Base-by-base conservation (phyloP, 2,797 vertebrate species). In the Numenius phaeopus region DNA sequence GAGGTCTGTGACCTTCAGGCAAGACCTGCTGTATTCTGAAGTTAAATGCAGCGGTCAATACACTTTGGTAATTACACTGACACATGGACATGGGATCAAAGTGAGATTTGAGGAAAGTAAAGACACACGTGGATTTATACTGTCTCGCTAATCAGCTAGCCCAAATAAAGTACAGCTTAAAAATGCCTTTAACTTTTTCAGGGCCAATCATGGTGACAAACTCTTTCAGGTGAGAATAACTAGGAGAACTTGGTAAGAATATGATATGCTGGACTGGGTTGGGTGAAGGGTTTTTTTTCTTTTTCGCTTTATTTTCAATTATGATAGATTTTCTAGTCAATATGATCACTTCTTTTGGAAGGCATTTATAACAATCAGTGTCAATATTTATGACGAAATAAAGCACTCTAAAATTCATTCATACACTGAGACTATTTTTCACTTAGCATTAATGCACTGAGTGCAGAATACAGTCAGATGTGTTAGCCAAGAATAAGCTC, bases 381-480 rank as follows among this genome's bases (percentile, higher is more conserved):
- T 94, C 88, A 93, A 94, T 89, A 89, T 90, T 82, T 82, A 95
- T 89, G 64, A 92, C 10, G 15, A 90, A 96, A 93, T 94, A 92
- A 90, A 93, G 59, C 44, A 83, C 54, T 90, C 72, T 79, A 47
- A 83, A 89, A 79, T 61, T 70, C 78, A 90, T 72, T 95, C 70
- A 39, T 84, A 80, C 12, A 29, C 34, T 79, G 84, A 94, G 87
- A 69, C 67, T 19, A 47, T 96, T 95, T 94, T 91, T 97, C 82
- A 90, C 75, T 96, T 76, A 85, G 3, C 75, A 81, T 62, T 83
- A 94, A 72, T 77, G 64, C 76, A 93, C 50, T 83, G 32, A 88
- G 39, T 71, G 86, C 61, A 77, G 64, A 82, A 82, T 34, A 87
- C 37, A 88, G 66, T 76, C 83, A 73, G 86, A 86, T 95, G 50